Evolutionary conservation across 2,888 invertebrate species (phyloP).

Genomic region (Limnephilus rhombicus): DNA sequence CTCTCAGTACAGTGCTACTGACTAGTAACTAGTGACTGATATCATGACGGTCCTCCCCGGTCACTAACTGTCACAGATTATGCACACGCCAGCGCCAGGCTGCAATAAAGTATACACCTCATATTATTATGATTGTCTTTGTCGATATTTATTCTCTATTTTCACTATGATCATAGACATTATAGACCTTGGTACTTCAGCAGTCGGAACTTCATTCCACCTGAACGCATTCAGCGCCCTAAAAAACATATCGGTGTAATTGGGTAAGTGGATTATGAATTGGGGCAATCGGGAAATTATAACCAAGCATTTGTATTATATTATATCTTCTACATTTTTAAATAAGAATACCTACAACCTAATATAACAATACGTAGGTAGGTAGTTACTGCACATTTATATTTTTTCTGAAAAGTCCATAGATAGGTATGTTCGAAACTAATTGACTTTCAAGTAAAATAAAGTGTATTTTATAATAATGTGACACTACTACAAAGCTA

Average conservation of each 20-base stretch:
- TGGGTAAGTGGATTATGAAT: not conserved
- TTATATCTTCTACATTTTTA: too few species aligned
- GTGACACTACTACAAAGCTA: too few species aligned
- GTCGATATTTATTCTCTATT: not conserved
- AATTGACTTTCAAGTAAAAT: too few species aligned
- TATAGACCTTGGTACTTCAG: not conserved
- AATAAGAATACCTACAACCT: too few species aligned
- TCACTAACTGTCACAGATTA: not conserved
- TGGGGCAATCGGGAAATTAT: not conserved
- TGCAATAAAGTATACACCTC: not conserved
- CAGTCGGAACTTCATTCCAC: not conserved
- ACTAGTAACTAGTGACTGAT: not conserved
- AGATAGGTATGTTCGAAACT: too few species aligned
- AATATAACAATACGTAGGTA: too few species aligned
- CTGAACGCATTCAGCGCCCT: not conserved
- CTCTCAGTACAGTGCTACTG: not conserved
- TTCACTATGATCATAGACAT: not conserved
- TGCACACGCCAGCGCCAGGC: not conserved
- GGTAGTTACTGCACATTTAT: too few species aligned
- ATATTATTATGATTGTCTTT: not conserved
- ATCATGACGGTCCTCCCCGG: not conserved
- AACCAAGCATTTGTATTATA: not conserved
- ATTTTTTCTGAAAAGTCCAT: too few species aligned
- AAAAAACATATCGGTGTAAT: not conserved
- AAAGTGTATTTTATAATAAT: too few species aligned